Conservation (phyloP, 2,888 invertebrate genomes). For the Drosophila borealis region DNA sequence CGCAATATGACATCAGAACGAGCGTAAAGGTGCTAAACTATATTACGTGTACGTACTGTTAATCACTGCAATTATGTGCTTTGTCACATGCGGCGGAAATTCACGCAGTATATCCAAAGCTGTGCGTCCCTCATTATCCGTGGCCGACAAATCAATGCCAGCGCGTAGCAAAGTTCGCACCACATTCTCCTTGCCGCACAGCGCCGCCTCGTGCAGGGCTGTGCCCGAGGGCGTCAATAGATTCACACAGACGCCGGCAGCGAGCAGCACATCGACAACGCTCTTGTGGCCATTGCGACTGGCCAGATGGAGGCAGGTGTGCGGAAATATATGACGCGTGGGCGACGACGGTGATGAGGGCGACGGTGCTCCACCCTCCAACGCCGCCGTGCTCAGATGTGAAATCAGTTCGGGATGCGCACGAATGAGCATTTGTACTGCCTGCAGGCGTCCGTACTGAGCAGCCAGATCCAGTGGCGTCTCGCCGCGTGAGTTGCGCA, state of each 20-base stretch:
- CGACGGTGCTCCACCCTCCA: slow-evolving; percentile 65
- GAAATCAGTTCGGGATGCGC: slow-evolving; percentile 93
- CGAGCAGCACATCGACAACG: slow-evolving; percentile 92
- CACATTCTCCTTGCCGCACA: slow-evolving; percentile 95
- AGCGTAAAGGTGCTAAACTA: background rate
- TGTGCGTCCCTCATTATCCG: slow-evolving; percentile 92
- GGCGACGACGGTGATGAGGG: slow-evolving; percentile 78
- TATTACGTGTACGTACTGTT: slow-evolving; percentile 87
- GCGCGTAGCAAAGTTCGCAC: slow-evolving; percentile 92
- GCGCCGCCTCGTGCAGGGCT: slow-evolving; percentile 96
- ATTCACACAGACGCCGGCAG: slow-evolving; percentile 95
- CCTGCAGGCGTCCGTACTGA: slow-evolving; percentile 93
- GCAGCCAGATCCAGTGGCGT: slow-evolving; percentile 97
- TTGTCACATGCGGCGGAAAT: slow-evolving; percentile 94
- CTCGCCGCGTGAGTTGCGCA: slow-evolving; percentile 94
- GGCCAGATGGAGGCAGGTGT: slow-evolving; percentile 97
- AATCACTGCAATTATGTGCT: slow-evolving; percentile 93
- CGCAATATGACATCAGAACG: background rate
- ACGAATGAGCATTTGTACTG: slow-evolving; percentile 93
- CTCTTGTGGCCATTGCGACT: slow-evolving; percentile 95
- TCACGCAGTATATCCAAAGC: slow-evolving; percentile 94
- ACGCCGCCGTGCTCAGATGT: slow-evolving; percentile 86
- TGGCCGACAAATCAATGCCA: slow-evolving; percentile 92
- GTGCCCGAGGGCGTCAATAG: slow-evolving; percentile 94
- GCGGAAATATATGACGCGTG: slow-evolving; percentile 84